phyloP scores from a whole-genome alignment of 2,797 vertebrate genomes.

The Alectoris magna region DNA sequence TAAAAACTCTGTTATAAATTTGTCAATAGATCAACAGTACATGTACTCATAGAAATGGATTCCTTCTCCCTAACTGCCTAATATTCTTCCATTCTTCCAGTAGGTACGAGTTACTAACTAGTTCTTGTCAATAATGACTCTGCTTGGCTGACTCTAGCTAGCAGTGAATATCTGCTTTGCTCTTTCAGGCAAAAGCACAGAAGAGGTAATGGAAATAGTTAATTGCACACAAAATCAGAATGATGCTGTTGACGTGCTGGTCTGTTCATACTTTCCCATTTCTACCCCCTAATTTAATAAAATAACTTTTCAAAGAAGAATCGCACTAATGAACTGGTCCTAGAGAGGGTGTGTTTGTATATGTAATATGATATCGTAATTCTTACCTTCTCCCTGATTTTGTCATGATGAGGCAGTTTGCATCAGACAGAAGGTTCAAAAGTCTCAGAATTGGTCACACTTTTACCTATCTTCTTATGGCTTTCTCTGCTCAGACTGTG shows the following conservation, averaged over 20 bases:
- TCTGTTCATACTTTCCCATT: neutral
- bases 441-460: neutral
- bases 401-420: neutral
- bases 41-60: neutral
- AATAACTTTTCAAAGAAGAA: neutral
- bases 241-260: neutral
- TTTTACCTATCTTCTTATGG: neutral
- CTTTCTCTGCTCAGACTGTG: neutral
- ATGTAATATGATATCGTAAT: neutral
- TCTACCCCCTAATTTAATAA: neutral
- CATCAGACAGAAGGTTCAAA: neutral
- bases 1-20: neutral
- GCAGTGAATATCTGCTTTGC: neutral
- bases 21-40: neutral
- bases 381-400: neutral
- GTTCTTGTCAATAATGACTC: neutral
- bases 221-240: neutral
- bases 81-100: neutral
- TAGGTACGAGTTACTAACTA: neutral
- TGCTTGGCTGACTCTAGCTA: neutral
- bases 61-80: neutral
- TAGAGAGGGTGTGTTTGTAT: neutral
- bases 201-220: neutral
- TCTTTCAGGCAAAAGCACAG: neutral
- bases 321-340: neutral